phyloP scores from a whole-genome alignment of 2,888 invertebrate species.

The Acronicta aceris region DNA sequence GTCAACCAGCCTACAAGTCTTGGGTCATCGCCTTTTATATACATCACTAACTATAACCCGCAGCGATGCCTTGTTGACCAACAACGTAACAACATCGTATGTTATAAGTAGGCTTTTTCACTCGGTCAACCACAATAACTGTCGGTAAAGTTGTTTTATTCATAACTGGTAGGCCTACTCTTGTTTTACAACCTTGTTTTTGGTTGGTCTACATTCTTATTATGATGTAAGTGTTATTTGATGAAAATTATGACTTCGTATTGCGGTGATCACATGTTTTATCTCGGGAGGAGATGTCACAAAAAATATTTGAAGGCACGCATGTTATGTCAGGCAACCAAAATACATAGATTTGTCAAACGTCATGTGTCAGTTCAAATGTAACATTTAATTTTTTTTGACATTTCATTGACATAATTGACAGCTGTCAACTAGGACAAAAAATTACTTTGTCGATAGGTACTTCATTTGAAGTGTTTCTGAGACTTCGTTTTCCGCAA shows the following conservation, averaged over 20 bases:
- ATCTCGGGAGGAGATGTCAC: no score
- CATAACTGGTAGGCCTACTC: slow-evolving; percentile 30
- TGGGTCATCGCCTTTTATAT: slow-evolving; percentile 37
- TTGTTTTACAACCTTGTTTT: slow-evolving; percentile 5
- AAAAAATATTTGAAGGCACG: no score
- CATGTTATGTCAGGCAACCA: no score
- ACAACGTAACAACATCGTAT: slow-evolving; percentile 26
- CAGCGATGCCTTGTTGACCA: slow-evolving; percentile 6
- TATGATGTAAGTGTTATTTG: slow-evolving; percentile 16
- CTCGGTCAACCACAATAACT: slow-evolving; percentile 7
- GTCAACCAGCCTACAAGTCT: slow-evolving; percentile 18
- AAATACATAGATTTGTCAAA: no score
- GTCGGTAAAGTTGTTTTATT: slow-evolving; percentile 20
- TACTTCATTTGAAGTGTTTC: no score
- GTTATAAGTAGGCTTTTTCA: slow-evolving; percentile 39
- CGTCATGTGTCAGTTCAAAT: no score
- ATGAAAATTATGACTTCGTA: not conserved
- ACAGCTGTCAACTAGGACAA: no score
- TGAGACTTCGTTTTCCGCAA: no score
- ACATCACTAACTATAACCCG: slow-evolving; percentile 11
- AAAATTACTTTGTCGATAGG: no score
- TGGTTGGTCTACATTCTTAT: slow-evolving; percentile 23
- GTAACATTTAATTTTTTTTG: no score
- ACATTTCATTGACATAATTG: no score
- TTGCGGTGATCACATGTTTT: no score